Evolutionary conservation across 2,888 invertebrate species (phyloP).

Genomic region (Euzophera pinguis): DNA sequence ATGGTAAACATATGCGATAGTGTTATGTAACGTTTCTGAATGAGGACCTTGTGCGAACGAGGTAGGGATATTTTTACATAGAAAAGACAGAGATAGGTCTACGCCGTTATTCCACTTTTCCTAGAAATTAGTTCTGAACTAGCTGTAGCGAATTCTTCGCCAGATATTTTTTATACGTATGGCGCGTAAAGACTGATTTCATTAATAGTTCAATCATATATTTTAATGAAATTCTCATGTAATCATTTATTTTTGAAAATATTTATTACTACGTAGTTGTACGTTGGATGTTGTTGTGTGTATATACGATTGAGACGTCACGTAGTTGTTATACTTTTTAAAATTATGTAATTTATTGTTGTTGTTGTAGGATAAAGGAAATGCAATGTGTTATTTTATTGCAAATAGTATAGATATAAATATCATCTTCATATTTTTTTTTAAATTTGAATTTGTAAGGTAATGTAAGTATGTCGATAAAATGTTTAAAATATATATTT

Average conservation of each 20-base stretch:
- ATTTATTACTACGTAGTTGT: slow-evolving; percentile 21
- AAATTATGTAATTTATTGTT: slow-evolving; percentile 12
- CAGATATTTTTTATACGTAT: slow-evolving; percentile 18
- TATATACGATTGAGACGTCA: slow-evolving; percentile 20
- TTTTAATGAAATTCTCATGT: slow-evolving; percentile 18
- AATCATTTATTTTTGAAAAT: slow-evolving; percentile 34
- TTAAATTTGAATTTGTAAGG: neutral
- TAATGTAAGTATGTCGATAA: neutral
- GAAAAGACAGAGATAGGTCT: neutral
- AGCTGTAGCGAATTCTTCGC: neutral
- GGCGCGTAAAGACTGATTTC: slow-evolving; percentile 51
- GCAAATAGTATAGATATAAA: neutral
- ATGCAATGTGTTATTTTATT: slow-evolving; percentile 6
- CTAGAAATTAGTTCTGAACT: neutral
- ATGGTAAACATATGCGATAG: too few relatives aligned
- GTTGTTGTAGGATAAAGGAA: slow-evolving; percentile 10
- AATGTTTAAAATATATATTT: neutral
- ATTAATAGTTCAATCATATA: slow-evolving; percentile 45
- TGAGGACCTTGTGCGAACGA: too few relatives aligned
- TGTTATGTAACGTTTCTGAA: too few relatives aligned
- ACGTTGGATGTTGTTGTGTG: slow-evolving; percentile 23
- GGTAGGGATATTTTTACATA: too few relatives aligned
- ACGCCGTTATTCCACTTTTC: neutral
- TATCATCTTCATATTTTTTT: neutral
- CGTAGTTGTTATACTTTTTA: slow-evolving; percentile 10